A percentile compares a stretch with the other conserved stretches of the same genome.
phyloP scores from a whole-genome alignment of 1,140 invertebrate species.

The Psix sp. region DNA sequence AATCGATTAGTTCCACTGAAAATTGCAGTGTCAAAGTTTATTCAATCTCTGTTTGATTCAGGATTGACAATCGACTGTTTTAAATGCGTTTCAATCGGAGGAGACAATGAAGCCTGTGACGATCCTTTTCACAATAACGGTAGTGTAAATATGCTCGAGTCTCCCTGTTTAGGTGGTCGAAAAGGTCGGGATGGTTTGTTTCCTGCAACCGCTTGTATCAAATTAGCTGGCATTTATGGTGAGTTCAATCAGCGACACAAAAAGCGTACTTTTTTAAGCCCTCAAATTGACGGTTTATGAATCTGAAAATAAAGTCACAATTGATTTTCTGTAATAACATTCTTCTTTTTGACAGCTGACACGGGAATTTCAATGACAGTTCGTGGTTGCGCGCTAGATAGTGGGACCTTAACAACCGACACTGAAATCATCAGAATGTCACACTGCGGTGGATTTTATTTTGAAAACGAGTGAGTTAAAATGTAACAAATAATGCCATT shows the following conservation, averaged over 20 bases:
- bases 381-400: slow-evolving; percentile 93
- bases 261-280: too few relatives aligned
- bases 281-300: too few relatives aligned
- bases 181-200: slow-evolving; percentile 95
- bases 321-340: neutral
- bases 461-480: slow-evolving; percentile 88
- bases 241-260: too few relatives aligned
- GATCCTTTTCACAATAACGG: slow-evolving; percentile 98
- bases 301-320: neutral
- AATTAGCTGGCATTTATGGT: slow-evolving; percentile 92
- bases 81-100: slow-evolving; percentile 95
- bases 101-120: slow-evolving; percentile 91
- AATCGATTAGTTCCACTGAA: too few relatives aligned
- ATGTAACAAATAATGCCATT: slow-evolving; percentile 5
- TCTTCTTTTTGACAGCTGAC: slow-evolving; percentile 81
- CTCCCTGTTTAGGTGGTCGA: slow-evolving; percentile 94
- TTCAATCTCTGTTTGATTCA: slow-evolving; percentile 61
- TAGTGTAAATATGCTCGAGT: slow-evolving; percentile 88
- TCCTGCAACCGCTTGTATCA: slow-evolving; percentile 97
- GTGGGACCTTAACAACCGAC: slow-evolving; percentile 93
- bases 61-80: slow-evolving; percentile 92
- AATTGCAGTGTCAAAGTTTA: too few relatives aligned
- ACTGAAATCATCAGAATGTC: slow-evolving; percentile 95
- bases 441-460: slow-evolving; percentile 93
- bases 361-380: slow-evolving; percentile 88